phyloP scores from a whole-genome alignment of 2,797 vertebrate species.

The Tangara arthus region DNA sequence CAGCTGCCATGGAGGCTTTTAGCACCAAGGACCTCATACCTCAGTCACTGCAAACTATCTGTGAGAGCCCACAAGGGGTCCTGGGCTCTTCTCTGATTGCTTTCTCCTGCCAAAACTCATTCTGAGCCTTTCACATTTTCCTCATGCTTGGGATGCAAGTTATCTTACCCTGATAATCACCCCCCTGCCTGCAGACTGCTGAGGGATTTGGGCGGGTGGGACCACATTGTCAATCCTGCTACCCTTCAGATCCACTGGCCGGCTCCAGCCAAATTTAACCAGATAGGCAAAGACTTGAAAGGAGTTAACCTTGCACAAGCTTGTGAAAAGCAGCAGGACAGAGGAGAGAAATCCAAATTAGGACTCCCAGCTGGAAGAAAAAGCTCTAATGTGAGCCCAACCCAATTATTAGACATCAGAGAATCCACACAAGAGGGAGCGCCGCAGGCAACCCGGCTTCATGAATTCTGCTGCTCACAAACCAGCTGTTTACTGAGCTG shows the following conservation, averaged over 20 bases:
- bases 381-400: constrained; percentile 58
- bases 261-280: not conserved
- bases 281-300: constrained; percentile 18
- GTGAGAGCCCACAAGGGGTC: not conserved
- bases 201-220: not conserved
- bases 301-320: not conserved
- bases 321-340: constrained; percentile 30
- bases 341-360: constrained; percentile 55
- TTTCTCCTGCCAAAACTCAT: not conserved
- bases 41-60: not conserved
- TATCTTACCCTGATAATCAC: not conserved
- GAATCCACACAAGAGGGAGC: constrained; percentile 54
- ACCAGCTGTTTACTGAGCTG: constrained; percentile 54
- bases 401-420: constrained; percentile 68
- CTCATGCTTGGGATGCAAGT: not conserved
- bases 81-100: not conserved
- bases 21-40: not conserved
- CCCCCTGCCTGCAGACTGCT: not conserved
- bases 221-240: not conserved
- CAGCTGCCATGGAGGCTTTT: not conserved
- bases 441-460: constrained; percentile 45
- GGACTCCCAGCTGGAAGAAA: constrained; percentile 55
- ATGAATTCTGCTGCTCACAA: constrained; percentile 28
- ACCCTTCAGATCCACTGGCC: not conserved
- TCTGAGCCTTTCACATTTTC: not conserved